Evolutionary conservation across 1,140 invertebrate species (phyloP).

Genomic region (Neomicropteryx cornuta): DNA sequence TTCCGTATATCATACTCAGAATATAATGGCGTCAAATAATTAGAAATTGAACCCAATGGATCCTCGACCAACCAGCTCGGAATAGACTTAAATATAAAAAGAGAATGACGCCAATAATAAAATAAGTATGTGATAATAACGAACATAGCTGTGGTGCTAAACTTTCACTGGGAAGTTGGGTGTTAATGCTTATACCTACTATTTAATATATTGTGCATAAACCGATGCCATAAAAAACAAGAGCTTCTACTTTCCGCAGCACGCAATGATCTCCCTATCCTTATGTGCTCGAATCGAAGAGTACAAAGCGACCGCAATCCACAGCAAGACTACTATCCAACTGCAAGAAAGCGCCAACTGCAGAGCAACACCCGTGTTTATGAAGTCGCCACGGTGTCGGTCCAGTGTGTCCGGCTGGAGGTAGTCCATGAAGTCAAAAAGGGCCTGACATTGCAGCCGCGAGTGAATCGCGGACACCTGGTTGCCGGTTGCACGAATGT

Average conservation of each 20-base stretch:
- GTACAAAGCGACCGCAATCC: constrained; percentile 37
- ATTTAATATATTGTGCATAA: too few species aligned
- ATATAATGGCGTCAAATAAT: too few species aligned
- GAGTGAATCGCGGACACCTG: constrained; percentile 49
- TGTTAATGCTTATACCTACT: too few species aligned
- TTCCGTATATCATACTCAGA: too few species aligned
- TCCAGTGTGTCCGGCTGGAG: constrained; percentile 47
- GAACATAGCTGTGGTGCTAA: too few species aligned
- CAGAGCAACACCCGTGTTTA: constrained; percentile 48
- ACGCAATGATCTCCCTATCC: constrained; percentile 31
- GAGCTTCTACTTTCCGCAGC: constrained; percentile 37
- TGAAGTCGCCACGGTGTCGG: constrained; percentile 43
- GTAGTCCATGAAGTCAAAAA: constrained; percentile 67
- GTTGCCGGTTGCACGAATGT: constrained; percentile 41
- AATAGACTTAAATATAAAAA: too few species aligned
- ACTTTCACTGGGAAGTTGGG: too few species aligned
- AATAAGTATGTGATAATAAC: too few species aligned
- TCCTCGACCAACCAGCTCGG: too few species aligned
- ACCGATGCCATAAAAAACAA: too few species aligned
- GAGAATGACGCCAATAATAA: too few species aligned
- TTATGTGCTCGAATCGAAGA: constrained; percentile 42
- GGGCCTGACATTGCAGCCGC: constrained; percentile 49
- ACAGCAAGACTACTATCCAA: constrained; percentile 46
- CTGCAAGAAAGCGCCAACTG: constrained; percentile 44
- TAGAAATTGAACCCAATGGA: too few species aligned